phyloP scores from a whole-genome alignment of 1,140 invertebrate genomes.

The Phymorhynchus buccinoides region DNA sequence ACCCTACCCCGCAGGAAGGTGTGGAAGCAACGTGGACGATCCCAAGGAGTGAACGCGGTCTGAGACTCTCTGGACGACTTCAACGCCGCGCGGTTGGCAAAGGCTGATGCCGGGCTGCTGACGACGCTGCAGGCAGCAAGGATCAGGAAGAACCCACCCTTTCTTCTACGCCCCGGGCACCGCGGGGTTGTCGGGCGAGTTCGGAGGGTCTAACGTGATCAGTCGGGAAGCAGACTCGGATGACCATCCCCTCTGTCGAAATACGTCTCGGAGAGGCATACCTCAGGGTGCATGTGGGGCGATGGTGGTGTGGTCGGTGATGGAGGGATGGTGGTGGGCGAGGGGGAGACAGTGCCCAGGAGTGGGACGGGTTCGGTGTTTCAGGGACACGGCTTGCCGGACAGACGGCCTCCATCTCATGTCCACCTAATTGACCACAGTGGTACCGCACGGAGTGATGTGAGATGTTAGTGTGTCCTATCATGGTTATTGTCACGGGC shows the following conservation, averaged over 20 bases:
- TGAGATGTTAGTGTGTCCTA: too few relatives aligned
- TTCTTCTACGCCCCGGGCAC: neutral
- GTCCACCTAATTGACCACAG: slow-evolving; percentile 54
- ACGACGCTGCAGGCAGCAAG: slow-evolving; percentile 47
- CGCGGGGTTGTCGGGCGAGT: too few relatives aligned
- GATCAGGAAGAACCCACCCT: neutral
- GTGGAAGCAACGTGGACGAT: slow-evolving; percentile 44
- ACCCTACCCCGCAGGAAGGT: slow-evolving; percentile 22
- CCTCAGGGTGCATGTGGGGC: neutral
- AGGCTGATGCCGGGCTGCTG: slow-evolving; percentile 49
- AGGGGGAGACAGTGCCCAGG: slow-evolving; percentile 43
- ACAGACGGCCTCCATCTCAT: slow-evolving; percentile 39
- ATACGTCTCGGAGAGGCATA: neutral
- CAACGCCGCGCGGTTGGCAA: slow-evolving; percentile 49
- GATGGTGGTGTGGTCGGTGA: neutral
- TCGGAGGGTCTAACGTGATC: too few relatives aligned
- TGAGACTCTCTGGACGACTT: slow-evolving; percentile 43
- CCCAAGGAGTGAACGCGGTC: slow-evolving; percentile 9
- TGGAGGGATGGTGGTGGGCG: neutral
- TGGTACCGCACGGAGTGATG: neutral
- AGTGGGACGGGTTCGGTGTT: slow-evolving; percentile 62
- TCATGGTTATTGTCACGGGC: too few relatives aligned
- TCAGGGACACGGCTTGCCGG: slow-evolving; percentile 45
- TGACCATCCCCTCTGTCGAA: neutral
- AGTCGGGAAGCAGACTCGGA: neutral